Conservation (phyloP, 2,797 vertebrate genomes). For the Brachyrhaphis roseni region DNA sequence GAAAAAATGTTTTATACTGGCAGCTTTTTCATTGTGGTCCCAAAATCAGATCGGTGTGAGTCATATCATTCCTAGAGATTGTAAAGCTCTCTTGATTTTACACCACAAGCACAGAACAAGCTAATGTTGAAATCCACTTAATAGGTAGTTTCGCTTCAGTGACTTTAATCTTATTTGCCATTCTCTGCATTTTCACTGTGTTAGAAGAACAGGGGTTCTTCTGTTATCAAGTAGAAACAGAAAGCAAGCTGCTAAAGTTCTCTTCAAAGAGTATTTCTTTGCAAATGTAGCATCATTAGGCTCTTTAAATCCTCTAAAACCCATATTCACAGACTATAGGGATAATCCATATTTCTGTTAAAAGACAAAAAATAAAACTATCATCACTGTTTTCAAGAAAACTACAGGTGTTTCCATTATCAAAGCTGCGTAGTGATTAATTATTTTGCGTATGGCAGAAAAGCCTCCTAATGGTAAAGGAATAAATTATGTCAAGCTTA, state of each 20-base stretch:
- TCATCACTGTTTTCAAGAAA: neutral
- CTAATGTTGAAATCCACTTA: conserved; percentile 1
- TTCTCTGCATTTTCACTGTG: neutral
- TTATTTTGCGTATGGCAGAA: neutral
- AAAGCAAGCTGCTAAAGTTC: neutral
- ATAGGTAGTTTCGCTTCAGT: neutral
- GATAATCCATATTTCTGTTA: neutral
- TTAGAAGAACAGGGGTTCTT: neutral
- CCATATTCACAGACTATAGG: neutral
- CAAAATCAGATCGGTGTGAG: neutral
- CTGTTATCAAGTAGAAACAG: neutral
- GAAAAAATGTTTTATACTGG: neutral
- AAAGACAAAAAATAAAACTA: neutral
- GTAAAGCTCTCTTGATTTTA: neutral
- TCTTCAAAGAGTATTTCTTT: neutral
- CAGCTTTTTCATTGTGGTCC: neutral
- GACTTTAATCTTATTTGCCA: neutral
- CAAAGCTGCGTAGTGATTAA: neutral
- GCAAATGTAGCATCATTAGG: neutral
- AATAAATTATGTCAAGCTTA: neutral
- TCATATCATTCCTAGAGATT: neutral
- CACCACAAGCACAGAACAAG: neutral
- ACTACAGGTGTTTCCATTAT: neutral
- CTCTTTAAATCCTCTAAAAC: neutral
- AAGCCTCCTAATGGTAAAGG: neutral